Percentiles rank a stretch among this genome's conserved stretches.
These are phyloP conservation scores for Tetranychus urticae DNA, from an alignment of 1,140 invertebrate species.

Conservation along the genomic window DNA sequence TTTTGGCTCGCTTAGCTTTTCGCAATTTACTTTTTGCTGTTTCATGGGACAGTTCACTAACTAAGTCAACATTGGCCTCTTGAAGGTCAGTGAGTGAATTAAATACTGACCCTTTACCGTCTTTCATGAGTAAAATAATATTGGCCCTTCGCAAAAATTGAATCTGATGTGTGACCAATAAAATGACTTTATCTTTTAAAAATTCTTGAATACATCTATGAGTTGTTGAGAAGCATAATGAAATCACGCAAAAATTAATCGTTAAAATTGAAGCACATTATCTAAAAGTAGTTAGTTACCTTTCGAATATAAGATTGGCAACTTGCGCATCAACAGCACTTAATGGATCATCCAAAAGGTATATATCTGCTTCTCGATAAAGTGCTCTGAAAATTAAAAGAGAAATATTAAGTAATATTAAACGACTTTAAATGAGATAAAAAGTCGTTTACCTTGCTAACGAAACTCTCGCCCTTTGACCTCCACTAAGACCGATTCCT, in stretches of 20 bases:
- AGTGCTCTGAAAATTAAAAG: slow-evolving; percentile 13
- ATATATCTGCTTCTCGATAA: slow-evolving; percentile 19
- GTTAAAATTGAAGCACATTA: too few relatives aligned
- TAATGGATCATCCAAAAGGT: slow-evolving; percentile 25
- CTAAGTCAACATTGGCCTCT: slow-evolving; percentile 9
- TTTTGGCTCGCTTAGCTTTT: too few relatives aligned
- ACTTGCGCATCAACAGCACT: slow-evolving; percentile 23
- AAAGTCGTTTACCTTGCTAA: slow-evolving; percentile 11
- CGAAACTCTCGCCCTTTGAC: slow-evolving; percentile 18
- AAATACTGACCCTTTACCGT: slow-evolving; percentile 19
- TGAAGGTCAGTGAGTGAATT: background rate
- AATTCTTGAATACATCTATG: slow-evolving; percentile 21
- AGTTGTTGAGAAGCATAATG: background rate
- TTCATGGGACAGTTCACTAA: background rate
- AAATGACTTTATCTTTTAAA: slow-evolving; percentile 35
- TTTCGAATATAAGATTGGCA: slow-evolving; percentile 22
- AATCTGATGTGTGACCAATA: slow-evolving; percentile 37
- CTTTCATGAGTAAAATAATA: slow-evolving; percentile 10
- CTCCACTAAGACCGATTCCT: slow-evolving; percentile 22
- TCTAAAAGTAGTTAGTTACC: background rate
- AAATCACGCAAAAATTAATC: background rate
- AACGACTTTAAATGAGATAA: slow-evolving; percentile 29
- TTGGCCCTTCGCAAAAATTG: slow-evolving; percentile 18
- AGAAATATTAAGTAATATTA: background rate
- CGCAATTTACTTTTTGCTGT: too few relatives aligned